These are phyloP conservation scores for Epistrophella euchroma DNA, from an alignment of 2,888 invertebrate genomes.

Conservation along the genomic window DNA sequence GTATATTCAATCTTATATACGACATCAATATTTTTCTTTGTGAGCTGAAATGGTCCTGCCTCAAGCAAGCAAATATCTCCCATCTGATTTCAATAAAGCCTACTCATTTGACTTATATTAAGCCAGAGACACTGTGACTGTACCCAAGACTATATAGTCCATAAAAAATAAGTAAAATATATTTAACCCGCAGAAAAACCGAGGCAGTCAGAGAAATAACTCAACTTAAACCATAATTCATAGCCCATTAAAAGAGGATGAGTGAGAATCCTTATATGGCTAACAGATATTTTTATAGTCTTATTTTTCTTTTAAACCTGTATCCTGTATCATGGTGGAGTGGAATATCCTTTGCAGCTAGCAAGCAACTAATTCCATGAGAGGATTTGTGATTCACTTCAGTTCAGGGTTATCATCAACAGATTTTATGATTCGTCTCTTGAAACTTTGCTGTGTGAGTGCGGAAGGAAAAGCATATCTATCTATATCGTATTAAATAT, in stretches of 20 bases:
- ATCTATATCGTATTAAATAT: not conserved
- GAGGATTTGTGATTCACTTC: constrained; percentile 31
- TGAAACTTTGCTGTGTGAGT: constrained; percentile 1
- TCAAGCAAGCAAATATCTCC: not conserved
- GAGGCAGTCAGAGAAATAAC: constrained; percentile 23
- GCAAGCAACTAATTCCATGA: not conserved
- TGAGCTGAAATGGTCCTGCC: not conserved
- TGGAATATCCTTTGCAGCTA: not conserved
- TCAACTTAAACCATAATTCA: constrained; percentile 41
- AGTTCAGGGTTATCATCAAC: constrained; percentile 49
- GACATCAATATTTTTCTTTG: not conserved
- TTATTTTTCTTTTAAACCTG: constrained; percentile 23
- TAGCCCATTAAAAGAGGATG: constrained; percentile 19
- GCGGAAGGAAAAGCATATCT: not conserved
- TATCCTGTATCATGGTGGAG: not conserved
- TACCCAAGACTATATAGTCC: not conserved
- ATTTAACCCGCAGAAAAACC: constrained; percentile 6
- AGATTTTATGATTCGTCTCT: constrained; percentile 35
- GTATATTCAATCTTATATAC: too few relatives aligned
- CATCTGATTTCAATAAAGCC: not conserved
- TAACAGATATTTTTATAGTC: constrained; percentile 31
- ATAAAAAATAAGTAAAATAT: constrained; percentile 8
- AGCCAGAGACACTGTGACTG: not conserved
- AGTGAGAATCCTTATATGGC: constrained; percentile 11
- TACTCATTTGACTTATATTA: not conserved